Base-by-base conservation (phyloP, 92 coral and sea anemone species). In the Paragorgia papillata region DNA sequence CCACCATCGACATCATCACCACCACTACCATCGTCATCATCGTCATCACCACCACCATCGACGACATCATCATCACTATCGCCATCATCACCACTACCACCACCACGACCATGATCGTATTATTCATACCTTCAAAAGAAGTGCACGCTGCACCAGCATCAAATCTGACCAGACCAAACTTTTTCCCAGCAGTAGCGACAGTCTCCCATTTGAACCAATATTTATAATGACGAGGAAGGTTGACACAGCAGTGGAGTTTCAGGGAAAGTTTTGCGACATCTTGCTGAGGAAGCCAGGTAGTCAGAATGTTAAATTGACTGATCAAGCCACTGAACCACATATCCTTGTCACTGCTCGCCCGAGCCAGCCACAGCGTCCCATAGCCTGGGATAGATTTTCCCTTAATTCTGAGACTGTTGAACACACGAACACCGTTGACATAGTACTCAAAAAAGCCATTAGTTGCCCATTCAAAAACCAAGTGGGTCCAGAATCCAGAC, bases 91-190 rank as follows among this genome's bases (percentile, higher is more conserved):
- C n/a, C n/a, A n/a, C n/a, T n/a, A n/a, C n/a, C n/a, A n/a, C n/a
- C n/a, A n/a, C n/a, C n/a, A n/a, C n/a, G n/a, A n/a, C n/a, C n/a
- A n/a, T n/a, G n/a, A n/a, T n/a, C n/a, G n/a, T n/a, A n/a, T n/a
- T n/a, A 8, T 34, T 14, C 54, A 0, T 68, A 68, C 75, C 54
- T 68, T 68, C 75, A 46, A 68, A 68, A 17, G 75, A 46, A 20
- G 75, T 68, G 40, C 75, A 68, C 22, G 22, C 59, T n/a, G 34
- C 59, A n/a, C 75, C 75, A 27, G 1, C 26, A 57, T 68, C 41
- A 8, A 25, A 43, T 46, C 75, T 32, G 19, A 22, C 57, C 7
- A 12, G 30, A 13, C 75, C 59, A 68, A 12, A 34, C 35, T 26
- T 7, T 13, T n/a, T 68, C 75, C 58, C 50, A 17, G 59, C 24